Evolutionary conservation across 1,140 invertebrate genomes (phyloP), one percentile per base, ranked within the genome.

Genomic region (Cecropterus lyciades): DNA sequence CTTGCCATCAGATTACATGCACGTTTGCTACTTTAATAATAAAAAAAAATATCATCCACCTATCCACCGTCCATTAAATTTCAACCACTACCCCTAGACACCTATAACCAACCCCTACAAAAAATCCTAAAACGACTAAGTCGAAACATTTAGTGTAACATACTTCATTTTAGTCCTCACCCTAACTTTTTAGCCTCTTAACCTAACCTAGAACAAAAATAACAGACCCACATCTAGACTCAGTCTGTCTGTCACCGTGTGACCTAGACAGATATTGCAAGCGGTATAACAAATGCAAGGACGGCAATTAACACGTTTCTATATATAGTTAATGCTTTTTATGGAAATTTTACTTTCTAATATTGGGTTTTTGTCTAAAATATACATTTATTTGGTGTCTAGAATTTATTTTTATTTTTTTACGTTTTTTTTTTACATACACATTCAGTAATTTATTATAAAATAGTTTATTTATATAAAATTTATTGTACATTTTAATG

Each of bases 141-240:
- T 43, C 13, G 11, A n/a, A 43, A 43, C 30, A 8, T 13, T 13
- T 43, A 7, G 6, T 13, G 3, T 43, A 13, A n/a, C n/a, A n/a
- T n/a, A n/a, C n/a, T n/a, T n/a, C n/a, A n/a, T n/a, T n/a, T n/a
- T n/a, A n/a, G n/a, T n/a, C n/a, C n/a, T n/a, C n/a, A 3, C n/a
- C 40, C 3, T 43, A 43, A 24, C 40, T 43, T 43, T 43, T 42
- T 42, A 33, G 10, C 10, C 10, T 20, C 33, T 10, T 56, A 56
- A 56, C 53, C 53, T 24, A 56, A n/a, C n/a, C n/a, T n/a, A n/a
- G 53, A 42, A 43, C 53, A 10, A 43, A 56, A 56, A 56, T 56
- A 24, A 11, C 1, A 56, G 53, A 13, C 17, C 53, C 40, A 56
- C 4, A 42, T 56, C 53, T 56, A 20, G 43, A 56, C 17, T 56